Conservation (phyloP, 2,888 invertebrate species). For the Lasioglossum calceatum region DNA sequence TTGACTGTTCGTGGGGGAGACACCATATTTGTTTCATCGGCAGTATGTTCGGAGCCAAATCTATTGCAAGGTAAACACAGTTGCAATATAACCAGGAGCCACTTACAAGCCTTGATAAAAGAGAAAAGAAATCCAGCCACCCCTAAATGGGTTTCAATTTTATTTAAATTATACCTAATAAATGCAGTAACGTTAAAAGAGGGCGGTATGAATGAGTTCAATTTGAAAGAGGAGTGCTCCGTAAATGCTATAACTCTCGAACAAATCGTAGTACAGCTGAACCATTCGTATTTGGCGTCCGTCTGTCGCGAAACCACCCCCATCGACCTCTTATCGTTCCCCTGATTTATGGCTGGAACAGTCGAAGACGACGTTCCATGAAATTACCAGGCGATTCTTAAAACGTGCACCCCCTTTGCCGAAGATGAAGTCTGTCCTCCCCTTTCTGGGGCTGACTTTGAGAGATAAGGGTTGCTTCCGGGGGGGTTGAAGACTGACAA, state of each 20-base stretch:
- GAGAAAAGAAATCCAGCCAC: no score
- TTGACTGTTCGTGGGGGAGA: not conserved
- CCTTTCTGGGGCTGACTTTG: not conserved
- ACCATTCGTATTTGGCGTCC: not conserved
- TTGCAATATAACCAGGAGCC: not conserved
- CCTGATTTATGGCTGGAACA: slow-evolving; percentile 29
- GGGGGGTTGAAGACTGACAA: not conserved
- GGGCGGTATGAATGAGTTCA: not conserved
- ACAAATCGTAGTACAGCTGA: not conserved
- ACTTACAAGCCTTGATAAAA: no score
- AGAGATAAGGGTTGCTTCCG: not conserved
- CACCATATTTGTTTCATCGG: no score
- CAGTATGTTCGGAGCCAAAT: no score
- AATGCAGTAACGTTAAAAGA: no score
- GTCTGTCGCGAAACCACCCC: not conserved
- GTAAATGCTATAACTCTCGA: not conserved
- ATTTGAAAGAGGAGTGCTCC: not conserved
- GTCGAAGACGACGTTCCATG: slow-evolving; percentile 30
- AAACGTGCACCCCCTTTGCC: not conserved
- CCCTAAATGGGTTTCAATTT: not conserved
- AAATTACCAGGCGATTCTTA: slow-evolving; percentile 18
- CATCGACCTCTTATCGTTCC: slow-evolving; percentile 1
- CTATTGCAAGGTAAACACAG: not conserved
- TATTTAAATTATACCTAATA: not conserved
- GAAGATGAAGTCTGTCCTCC: not conserved